These are phyloP conservation scores for Oscheius sp. DNA, from an alignment of 2,888 invertebrate genomes.

Conservation along the genomic window DNA sequence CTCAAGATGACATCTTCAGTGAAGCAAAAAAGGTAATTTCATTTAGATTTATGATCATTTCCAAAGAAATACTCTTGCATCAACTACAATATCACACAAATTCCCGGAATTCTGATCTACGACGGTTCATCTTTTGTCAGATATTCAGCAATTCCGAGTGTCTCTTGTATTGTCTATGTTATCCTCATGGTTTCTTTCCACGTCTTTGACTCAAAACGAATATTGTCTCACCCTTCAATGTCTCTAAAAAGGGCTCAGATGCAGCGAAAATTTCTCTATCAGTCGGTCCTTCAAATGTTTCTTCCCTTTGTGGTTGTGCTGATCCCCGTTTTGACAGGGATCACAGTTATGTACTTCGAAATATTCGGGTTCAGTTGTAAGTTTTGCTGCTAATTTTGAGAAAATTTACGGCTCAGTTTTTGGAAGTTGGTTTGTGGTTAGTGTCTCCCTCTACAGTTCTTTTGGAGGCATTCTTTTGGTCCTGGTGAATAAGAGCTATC, in stretches of 20 bases:
- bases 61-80: neutral
- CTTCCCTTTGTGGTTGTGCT: neutral
- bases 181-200: neutral
- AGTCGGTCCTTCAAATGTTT: neutral
- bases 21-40: neutral
- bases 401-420: no score
- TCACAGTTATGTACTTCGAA: neutral
- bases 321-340: neutral
- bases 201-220: neutral
- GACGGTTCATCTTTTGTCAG: neutral
- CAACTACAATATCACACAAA: neutral
- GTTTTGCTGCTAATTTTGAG: neutral
- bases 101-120: neutral
- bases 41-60: neutral
- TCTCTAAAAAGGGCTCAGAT: neutral
- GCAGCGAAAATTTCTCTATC: neutral
- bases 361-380: neutral
- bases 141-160: neutral
- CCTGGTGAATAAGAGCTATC: no score
- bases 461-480: no score
- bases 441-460: no score
- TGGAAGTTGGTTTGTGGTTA: no score
- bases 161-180: neutral
- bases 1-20: neutral
- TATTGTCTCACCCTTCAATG: neutral